phyloP scores from a whole-genome alignment of 2,888 invertebrate species.

The Idaea straminata region DNA sequence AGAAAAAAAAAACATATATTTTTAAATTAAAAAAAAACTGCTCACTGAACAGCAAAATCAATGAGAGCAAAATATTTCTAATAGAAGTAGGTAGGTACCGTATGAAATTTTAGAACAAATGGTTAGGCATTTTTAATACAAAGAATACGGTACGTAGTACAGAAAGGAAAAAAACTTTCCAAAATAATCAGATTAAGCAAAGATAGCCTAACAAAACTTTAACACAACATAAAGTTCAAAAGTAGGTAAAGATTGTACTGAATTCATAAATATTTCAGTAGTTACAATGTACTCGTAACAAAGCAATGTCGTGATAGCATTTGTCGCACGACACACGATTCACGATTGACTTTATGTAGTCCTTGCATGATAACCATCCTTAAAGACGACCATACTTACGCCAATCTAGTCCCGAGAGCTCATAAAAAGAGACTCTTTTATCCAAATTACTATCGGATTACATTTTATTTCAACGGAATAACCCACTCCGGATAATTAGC shows the following conservation, averaged over 20 bases:
- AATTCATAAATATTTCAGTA: slow-evolving; percentile 12
- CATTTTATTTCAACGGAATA: slow-evolving; percentile 60
- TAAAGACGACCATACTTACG: slow-evolving; percentile 55
- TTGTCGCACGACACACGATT: slow-evolving; percentile 51
- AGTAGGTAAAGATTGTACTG: neutral
- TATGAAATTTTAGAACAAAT: too few relatives aligned
- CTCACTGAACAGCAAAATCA: too few relatives aligned
- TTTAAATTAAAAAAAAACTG: too few relatives aligned
- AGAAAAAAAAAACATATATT: too few relatives aligned
- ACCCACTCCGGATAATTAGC: slow-evolving; percentile 63
- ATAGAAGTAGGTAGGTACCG: too few relatives aligned
- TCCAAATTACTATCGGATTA: slow-evolving; percentile 66
- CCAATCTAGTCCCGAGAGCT: slow-evolving; percentile 56
- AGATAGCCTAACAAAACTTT: too few relatives aligned
- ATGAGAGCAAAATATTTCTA: too few relatives aligned
- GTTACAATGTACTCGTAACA: slow-evolving; percentile 31
- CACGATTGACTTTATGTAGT: slow-evolving; percentile 59
- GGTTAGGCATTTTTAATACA: too few relatives aligned
- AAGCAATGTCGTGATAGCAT: slow-evolving; percentile 48
- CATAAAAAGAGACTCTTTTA: slow-evolving; percentile 63
- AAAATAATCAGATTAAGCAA: too few relatives aligned
- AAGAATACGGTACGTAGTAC: too few relatives aligned
- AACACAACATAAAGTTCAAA: too few relatives aligned
- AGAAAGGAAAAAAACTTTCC: too few relatives aligned
- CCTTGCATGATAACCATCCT: slow-evolving; percentile 63